Percentiles rank a stretch among this genome's conserved stretches.
These are phyloP conservation scores for Felis catus DNA, from an alignment of 2,113 vertebrate species.

Conservation along the genomic window F.catus_Fca126_mat1.0 CM031416.1:47940501-47941000, in stretches of 20 bases:
- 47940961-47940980: not conserved
- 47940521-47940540: not conserved
- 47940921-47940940: not conserved
- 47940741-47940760: no score
- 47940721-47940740: no score
- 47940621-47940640: not conserved
- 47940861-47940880: no score
- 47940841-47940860: no score
- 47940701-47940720: no score
- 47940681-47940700: not conserved
- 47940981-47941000: not conserved
- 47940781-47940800: no score
- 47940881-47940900: no score
- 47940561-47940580: not conserved
- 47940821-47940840: no score
- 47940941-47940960: not conserved
- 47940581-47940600: not conserved
- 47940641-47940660: not conserved
- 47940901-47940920: not conserved
- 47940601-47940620: not conserved
- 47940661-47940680: not conserved
- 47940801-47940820: no score
- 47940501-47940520: not conserved
- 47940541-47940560: not conserved
- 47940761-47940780: no score